A percentile compares a stretch with the other conserved stretches of the same genome.
phyloP scores from a whole-genome alignment of 2,113 vertebrate species.

The Machaerirhynchus nigripectus region DNA sequence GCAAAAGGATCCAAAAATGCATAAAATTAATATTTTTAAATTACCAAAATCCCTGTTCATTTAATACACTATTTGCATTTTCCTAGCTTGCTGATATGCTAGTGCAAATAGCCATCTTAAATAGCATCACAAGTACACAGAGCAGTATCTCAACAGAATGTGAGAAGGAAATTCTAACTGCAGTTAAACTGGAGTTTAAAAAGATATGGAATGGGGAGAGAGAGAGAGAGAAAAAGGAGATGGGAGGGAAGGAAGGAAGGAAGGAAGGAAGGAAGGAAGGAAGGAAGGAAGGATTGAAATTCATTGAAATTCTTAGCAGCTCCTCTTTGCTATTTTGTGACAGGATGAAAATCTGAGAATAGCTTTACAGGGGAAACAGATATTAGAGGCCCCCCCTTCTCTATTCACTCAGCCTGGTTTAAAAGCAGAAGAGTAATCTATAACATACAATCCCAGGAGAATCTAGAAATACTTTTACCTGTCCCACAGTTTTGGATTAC shows the following conservation, averaged over 20 bases:
- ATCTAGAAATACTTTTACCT: slow-evolving; percentile 4
- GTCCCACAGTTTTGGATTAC: background rate
- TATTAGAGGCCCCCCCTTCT: fast-evolving
- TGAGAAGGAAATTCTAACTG: background rate
- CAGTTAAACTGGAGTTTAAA: background rate
- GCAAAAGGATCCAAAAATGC: background rate
- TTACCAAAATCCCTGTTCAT: background rate
- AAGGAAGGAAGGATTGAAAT: background rate
- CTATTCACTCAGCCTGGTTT: background rate
- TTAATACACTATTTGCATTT: background rate
- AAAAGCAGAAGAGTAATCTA: background rate
- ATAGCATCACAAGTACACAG: background rate
- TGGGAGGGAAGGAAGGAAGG: no score
- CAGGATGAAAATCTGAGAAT: background rate
- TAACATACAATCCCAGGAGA: background rate
- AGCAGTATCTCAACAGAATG: background rate
- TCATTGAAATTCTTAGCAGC: background rate
- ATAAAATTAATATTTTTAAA: background rate
- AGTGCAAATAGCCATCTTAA: background rate
- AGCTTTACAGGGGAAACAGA: background rate
- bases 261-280: background rate
- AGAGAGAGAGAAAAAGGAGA: background rate
- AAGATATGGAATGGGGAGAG: fast-evolving
- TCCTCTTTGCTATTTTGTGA: background rate
- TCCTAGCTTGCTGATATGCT: background rate